phyloP scores from a whole-genome alignment of 1,140 invertebrate genomes.

The Whitmania pigra region DNA sequence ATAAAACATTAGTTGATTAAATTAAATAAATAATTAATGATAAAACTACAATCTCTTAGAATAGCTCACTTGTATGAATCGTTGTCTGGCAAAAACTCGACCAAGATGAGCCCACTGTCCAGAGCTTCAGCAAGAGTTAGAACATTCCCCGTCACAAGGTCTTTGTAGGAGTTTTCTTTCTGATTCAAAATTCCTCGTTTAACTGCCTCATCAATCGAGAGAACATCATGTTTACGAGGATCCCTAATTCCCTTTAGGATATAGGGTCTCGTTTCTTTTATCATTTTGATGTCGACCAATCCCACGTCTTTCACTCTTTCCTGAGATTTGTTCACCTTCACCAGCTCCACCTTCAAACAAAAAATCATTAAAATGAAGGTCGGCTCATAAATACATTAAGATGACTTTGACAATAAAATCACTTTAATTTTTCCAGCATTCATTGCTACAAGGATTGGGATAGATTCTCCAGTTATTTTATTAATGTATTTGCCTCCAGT shows the following conservation, averaged over 20 bases:
- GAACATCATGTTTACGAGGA: slow-evolving; percentile 9
- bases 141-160: slow-evolving; percentile 1
- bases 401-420: not conserved
- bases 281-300: slow-evolving; percentile 21
- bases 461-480: slow-evolving; percentile 14
- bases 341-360: slow-evolving; percentile 17
- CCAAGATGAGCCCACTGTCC: slow-evolving; percentile 22
- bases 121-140: slow-evolving; percentile 22
- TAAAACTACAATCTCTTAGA: not conserved
- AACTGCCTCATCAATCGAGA: slow-evolving; percentile 23
- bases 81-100: slow-evolving; percentile 20
- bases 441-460: slow-evolving; percentile 25
- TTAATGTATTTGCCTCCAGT: slow-evolving; percentile 19
- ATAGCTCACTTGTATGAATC: not conserved
- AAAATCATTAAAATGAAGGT: not conserved
- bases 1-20: not conserved
- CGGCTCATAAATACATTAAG: not conserved
- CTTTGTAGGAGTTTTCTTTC: slow-evolving; percentile 19
- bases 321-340: slow-evolving; percentile 22
- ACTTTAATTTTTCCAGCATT: slow-evolving; percentile 23
- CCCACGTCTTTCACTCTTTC: slow-evolving; percentile 24
- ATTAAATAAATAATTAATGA: not conserved
- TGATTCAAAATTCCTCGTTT: slow-evolving; percentile 19
- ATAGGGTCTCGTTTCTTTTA: slow-evolving; percentile 23
- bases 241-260: slow-evolving; percentile 21